phyloP scores from a whole-genome alignment of 2,888 invertebrate genomes.

The Drosophila koepferae region DNA sequence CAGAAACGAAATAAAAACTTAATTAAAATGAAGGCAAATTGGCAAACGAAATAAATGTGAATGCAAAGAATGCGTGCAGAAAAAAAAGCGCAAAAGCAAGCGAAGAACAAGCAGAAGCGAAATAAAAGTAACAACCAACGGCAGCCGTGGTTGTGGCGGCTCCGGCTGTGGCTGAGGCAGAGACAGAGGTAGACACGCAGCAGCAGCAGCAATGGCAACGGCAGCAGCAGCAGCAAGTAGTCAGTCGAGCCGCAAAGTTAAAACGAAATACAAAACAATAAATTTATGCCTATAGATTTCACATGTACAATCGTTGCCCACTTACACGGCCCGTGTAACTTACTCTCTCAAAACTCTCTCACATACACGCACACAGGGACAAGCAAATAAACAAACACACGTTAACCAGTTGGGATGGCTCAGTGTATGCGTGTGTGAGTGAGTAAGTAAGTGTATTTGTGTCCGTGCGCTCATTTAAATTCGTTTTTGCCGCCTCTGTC shows the following conservation, averaged over 20 bases:
- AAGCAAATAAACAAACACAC: conserved; percentile 35
- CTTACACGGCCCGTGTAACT: conserved; percentile 63
- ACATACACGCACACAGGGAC: conserved; percentile 19
- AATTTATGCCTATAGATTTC: conserved; percentile 79
- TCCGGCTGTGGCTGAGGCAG: conserved; percentile 9
- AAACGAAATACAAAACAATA: conserved; percentile 73
- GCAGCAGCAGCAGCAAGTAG: conserved; percentile 26
- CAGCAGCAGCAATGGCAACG: conserved; percentile 2
- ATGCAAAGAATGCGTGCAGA: conserved; percentile 64
- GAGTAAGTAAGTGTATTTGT: conserved; percentile 9
- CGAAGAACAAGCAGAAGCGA: conserved; percentile 43
- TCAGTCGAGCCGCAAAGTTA: conserved; percentile 44
- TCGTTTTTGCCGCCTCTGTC: conserved; percentile 68
- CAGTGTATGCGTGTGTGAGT: conserved; percentile 18
- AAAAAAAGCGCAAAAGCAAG: conserved; percentile 36
- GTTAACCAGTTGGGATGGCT: conserved; percentile 55
- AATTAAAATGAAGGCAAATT: conserved; percentile 59
- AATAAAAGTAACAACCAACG: conserved; percentile 56
- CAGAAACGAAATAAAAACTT: conserved; percentile 38
- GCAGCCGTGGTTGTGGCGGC: not conserved
- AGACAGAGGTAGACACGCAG: conserved; percentile 9
- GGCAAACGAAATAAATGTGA: conserved; percentile 41
- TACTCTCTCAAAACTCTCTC: conserved; percentile 42
- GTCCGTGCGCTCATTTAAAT: conserved; percentile 70
- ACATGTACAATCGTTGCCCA: conserved; percentile 66